Evolutionary conservation across 2,888 invertebrate genomes (phyloP).

Genomic region (Drosophila rubida): DNA sequence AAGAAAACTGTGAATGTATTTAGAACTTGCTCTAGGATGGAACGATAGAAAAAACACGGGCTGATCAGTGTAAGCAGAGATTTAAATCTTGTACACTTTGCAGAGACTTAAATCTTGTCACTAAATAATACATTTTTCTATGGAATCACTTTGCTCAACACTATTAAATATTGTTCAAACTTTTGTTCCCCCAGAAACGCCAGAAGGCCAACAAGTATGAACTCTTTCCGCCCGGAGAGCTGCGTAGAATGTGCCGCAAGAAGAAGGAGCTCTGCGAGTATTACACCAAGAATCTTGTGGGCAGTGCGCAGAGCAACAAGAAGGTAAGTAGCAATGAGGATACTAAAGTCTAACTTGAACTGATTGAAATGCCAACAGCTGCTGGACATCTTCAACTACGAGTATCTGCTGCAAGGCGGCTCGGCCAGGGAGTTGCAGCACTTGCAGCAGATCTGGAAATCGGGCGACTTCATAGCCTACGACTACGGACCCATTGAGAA

Average conservation of each 20-base stretch:
- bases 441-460: slow-evolving; percentile 78
- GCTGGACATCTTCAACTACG: slow-evolving; percentile 74
- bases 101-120: too few species aligned
- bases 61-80: too few species aligned
- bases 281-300: slow-evolving; percentile 59
- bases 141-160: too few species aligned
- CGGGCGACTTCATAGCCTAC: slow-evolving; percentile 81
- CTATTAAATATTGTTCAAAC: too few species aligned
- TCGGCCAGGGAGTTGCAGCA: slow-evolving; percentile 76
- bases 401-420: slow-evolving; percentile 76
- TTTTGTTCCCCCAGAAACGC: too few species aligned
- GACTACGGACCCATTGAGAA: slow-evolving; percentile 79
- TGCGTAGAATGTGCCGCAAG: slow-evolving; percentile 49
- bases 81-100: too few species aligned
- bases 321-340: slow-evolving; percentile 36
- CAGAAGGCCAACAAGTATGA: slow-evolving; percentile 56
- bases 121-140: too few species aligned
- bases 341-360: too few species aligned
- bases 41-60: too few species aligned
- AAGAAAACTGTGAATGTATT: too few species aligned
- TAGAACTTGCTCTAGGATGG: too few species aligned
- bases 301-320: slow-evolving; percentile 59
- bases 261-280: slow-evolving; percentile 58
- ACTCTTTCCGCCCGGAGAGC: slow-evolving; percentile 60
- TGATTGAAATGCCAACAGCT: too few species aligned